A percentile compares a stretch with the other conserved stretches of the same genome.
Conservation (phyloP, 2,113 vertebrate genomes). For the Saguinus midas region DNA sequence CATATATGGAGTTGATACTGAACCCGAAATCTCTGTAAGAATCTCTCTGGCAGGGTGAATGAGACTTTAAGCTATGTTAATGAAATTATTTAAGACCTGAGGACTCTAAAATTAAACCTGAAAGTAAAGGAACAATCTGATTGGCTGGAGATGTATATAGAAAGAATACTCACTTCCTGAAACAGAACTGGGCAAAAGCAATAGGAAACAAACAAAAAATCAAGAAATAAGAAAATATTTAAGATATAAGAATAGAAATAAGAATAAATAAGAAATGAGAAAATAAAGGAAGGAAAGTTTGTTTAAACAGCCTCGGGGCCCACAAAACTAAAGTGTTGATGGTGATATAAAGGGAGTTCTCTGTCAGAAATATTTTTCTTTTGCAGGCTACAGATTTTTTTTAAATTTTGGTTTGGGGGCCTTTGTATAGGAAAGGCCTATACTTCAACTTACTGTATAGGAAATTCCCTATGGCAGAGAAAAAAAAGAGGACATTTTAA, state of each 20-base stretch:
- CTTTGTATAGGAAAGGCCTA: not conserved
- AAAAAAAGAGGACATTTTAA: not conserved
- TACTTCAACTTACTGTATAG: not conserved
- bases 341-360: not conserved
- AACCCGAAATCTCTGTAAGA: not conserved
- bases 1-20: not conserved
- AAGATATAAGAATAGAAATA: no score
- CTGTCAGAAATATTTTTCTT: not conserved
- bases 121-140: not conserved
- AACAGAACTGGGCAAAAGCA: not conserved
- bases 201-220: not conserved
- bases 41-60: not conserved
- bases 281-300: not conserved
- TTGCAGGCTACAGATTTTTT: not conserved
- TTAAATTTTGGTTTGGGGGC: not conserved
- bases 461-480: not conserved
- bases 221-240: conserved; percentile 1
- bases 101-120: not conserved
- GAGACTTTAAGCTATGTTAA: not conserved
- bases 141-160: not conserved
- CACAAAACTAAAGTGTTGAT: not conserved
- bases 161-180: not conserved
- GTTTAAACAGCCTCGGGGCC: not conserved
- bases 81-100: not conserved
- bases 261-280: not conserved